phyloP scores from a whole-genome alignment of 1,140 invertebrate genomes.

The Teleogryllus occipitalis region DNA sequence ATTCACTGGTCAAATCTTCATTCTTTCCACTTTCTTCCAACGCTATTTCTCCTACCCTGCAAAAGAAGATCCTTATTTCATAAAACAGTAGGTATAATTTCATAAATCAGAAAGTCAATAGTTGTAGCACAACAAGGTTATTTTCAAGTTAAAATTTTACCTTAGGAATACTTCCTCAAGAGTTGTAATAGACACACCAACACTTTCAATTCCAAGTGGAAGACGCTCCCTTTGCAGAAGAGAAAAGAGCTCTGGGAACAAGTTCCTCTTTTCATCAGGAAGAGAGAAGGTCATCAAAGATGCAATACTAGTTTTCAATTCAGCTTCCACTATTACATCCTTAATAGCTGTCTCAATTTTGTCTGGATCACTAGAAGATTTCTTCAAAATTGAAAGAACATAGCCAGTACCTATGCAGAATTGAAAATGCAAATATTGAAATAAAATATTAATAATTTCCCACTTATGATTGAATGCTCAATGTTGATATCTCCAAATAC shows the following conservation, averaged over 20 bases:
- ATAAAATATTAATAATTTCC: too few species aligned
- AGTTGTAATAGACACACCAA: constrained; percentile 71
- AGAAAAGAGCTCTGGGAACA: constrained; percentile 52
- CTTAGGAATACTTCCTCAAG: constrained; percentile 82
- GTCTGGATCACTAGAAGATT: constrained; percentile 35
- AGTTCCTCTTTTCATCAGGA: constrained; percentile 34
- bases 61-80: not conserved
- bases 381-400: constrained; percentile 38
- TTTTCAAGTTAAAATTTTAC: constrained; percentile 38
- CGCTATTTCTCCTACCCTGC: not conserved
- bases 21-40: not conserved
- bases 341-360: constrained; percentile 37
- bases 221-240: constrained; percentile 50
- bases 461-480: too few species aligned
- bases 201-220: constrained; percentile 57
- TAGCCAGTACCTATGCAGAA: constrained; percentile 44
- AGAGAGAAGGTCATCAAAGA: constrained; percentile 37
- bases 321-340: constrained; percentile 38
- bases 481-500: too few species aligned
- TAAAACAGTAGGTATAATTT: not conserved
- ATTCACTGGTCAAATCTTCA: not conserved
- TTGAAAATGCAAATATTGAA: not conserved
- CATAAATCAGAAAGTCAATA: too few species aligned
- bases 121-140: too few species aligned
- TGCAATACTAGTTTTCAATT: constrained; percentile 41